Percentiles rank a stretch among this genome's conserved stretches.
phyloP scores from a whole-genome alignment of 1,140 invertebrate species.

The Platorchestia sp. region DNA sequence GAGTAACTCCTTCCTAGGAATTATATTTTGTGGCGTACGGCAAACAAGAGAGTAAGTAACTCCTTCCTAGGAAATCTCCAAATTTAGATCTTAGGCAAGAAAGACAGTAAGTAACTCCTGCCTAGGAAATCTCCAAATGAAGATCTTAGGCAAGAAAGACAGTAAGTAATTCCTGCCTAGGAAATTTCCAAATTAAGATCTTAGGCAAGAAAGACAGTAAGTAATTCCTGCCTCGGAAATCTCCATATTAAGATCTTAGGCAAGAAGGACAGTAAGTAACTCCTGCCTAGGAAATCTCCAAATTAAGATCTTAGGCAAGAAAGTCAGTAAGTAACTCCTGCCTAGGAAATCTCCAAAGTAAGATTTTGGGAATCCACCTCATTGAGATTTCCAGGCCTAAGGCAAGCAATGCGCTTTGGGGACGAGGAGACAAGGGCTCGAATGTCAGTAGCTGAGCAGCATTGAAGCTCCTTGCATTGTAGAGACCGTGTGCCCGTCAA shows the following conservation, averaged over 20 bases:
- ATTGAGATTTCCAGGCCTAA: neutral
- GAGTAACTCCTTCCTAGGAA: too few relatives aligned
- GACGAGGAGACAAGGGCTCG: neutral
- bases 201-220: neutral
- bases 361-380: too few relatives aligned
- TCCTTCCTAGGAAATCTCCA: too few relatives aligned
- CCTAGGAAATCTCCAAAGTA: neutral
- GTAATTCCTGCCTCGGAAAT: too few relatives aligned
- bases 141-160: too few relatives aligned
- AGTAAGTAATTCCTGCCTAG: too few relatives aligned
- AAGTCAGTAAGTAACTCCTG: neutral
- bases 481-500: neutral
- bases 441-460: neutral
- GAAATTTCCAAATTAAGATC: neutral
- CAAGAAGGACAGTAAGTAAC: neutral
- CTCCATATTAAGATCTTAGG: neutral
- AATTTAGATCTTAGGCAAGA: too few relatives aligned
- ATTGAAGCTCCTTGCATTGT: neutral
- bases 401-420: neutral
- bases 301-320: neutral
- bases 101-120: too few relatives aligned
- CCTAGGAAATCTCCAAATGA: too few relatives aligned
- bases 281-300: neutral
- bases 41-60: too few relatives aligned
- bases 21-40: too few relatives aligned